Percentiles rank a stretch among this genome's conserved stretches.
Evolutionary conservation across 2,797 vertebrate species (phyloP).

Genomic region (Furcifer pardalis): DNA sequence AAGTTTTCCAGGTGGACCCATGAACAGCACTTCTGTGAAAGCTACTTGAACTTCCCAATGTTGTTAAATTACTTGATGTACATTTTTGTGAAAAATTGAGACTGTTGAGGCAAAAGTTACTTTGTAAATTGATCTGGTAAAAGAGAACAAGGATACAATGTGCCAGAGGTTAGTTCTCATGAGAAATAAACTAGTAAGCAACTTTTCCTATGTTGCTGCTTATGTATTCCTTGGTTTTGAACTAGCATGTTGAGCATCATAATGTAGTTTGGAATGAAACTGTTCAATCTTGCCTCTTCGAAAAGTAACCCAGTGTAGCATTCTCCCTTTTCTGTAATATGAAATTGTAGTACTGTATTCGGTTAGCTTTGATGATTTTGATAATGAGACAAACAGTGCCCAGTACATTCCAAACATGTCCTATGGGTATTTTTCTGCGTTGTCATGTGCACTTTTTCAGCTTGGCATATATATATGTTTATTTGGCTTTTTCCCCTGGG

Average conservation of each 20-base stretch:
- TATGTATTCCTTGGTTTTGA: not conserved
- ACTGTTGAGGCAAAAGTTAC: not conserved
- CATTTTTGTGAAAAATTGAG: not conserved
- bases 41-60: not conserved
- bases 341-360: not conserved
- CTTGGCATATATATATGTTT: not conserved
- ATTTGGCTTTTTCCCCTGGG: too few species aligned
- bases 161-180: not conserved
- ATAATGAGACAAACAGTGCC: not conserved
- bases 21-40: not conserved
- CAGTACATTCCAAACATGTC: too few species aligned
- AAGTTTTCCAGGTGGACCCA: not conserved
- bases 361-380: not conserved
- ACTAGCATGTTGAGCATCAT: too few species aligned
- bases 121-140: not conserved
- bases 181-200: not conserved
- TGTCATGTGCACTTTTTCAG: not conserved
- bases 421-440: not conserved
- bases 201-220: not conserved
- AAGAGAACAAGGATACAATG: not conserved
- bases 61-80: not conserved
- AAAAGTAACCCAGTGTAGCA: too few species aligned
- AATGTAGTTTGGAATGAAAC: too few species aligned
- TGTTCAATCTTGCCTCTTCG: not conserved
- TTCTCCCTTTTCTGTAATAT: not conserved